These are phyloP conservation scores for Drosophila bipectinata DNA, from an alignment of 1,140 invertebrate species.

Conservation along the genomic window DNA sequence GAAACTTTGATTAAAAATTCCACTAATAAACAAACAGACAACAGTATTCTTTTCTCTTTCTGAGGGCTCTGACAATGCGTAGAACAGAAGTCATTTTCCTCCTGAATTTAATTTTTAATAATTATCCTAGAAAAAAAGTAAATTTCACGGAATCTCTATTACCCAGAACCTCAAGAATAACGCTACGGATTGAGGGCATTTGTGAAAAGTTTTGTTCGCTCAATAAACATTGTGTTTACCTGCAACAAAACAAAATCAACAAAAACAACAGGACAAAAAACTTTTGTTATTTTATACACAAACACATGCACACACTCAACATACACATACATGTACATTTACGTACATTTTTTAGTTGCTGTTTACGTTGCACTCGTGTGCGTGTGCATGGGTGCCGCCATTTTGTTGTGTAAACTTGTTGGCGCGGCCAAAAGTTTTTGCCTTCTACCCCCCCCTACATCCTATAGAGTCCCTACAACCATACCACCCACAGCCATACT, in stretches of 20 bases:
- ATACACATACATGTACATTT: neutral
- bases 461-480: no score
- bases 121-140: conserved; percentile 1
- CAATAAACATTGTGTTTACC: conserved; percentile 78
- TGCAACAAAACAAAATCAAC: conserved; percentile 20
- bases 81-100: no score
- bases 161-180: conserved; percentile 40
- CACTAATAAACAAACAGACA: conserved; percentile 76
- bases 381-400: conserved; percentile 56
- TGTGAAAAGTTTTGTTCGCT: conserved; percentile 57
- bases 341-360: conserved; percentile 49
- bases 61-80: neutral
- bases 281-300: conserved; percentile 53
- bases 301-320: conserved; percentile 11
- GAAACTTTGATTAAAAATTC: conserved; percentile 82
- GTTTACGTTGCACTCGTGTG: conserved; percentile 60
- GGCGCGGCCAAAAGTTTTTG: conserved; percentile 41
- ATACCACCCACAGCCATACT: no score
- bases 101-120: neutral
- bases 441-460: neutral
- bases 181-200: conserved; percentile 1
- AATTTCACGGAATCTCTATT: conserved; percentile 29
- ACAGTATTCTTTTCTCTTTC: conserved; percentile 17
- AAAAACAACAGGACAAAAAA: conserved; percentile 21
- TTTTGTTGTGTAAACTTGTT: conserved; percentile 78